Conservation (phyloP, 2,113 vertebrate genomes). For the Pelusios castaneus region DNA sequence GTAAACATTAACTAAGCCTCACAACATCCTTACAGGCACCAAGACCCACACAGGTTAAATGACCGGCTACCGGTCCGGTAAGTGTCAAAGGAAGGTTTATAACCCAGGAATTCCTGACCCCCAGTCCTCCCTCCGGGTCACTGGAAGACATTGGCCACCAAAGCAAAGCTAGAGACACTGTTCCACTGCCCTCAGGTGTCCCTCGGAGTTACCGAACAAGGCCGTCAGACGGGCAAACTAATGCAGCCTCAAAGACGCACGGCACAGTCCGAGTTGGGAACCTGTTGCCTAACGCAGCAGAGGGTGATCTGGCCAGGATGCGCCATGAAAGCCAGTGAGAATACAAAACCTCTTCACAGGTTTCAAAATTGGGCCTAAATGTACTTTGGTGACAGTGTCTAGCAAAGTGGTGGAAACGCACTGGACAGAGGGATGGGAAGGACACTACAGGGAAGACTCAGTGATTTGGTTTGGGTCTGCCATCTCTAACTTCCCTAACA, state of each 20-base stretch:
- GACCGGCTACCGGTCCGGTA: accelerated
- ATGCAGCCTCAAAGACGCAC: neutral
- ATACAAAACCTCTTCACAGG: neutral
- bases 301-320: accelerated
- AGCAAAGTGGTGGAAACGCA: neutral
- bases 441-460: neutral
- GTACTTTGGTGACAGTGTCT: neutral
- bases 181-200: neutral
- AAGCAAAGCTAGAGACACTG: neutral
- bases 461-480: conserved; percentile 3
- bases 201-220: neutral
- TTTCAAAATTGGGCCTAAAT: accelerated
- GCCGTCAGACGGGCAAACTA: neutral
- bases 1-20: neutral
- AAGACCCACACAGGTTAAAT: accelerated
- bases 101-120: accelerated
- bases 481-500: neutral
- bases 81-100: neutral
- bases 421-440: neutral
- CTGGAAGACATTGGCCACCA: neutral
- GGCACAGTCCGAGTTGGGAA: neutral
- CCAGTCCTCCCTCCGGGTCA: neutral
- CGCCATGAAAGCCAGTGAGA: neutral
- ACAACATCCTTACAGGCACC: neutral
- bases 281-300: neutral